Conservation (phyloP, 37 sponge, comb jelly and placozoan species). For the Bolinopsis microptera region DNA sequence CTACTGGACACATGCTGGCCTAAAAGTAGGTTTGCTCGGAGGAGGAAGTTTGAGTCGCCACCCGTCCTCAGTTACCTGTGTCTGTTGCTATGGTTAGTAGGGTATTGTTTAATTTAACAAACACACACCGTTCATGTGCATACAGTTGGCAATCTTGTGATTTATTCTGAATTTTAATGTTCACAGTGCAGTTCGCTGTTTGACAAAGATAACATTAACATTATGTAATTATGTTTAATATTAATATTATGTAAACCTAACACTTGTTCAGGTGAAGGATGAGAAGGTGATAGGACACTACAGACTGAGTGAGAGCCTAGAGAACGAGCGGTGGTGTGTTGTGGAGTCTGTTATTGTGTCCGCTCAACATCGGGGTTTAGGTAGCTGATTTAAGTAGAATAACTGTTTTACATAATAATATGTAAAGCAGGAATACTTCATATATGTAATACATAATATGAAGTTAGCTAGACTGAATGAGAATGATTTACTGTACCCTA, state of each 20-base stretch:
- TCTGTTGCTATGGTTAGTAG: conserved; percentile 35
- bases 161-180: no score
- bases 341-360: conserved; percentile 38
- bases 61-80: conserved; percentile 2
- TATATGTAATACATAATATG: no score
- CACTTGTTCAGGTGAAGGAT: conserved; percentile 20
- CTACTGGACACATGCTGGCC: conserved; percentile 13
- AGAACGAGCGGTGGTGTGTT: conserved; percentile 46
- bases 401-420: no score
- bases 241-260: no score
- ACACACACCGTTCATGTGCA: not conserved
- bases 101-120: not conserved
- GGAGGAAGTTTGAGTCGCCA: not conserved
- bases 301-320: conserved; percentile 42
- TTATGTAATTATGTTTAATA: no score
- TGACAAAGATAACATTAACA: no score
- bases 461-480: no score
- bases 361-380: not conserved
- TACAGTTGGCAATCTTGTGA: no score
- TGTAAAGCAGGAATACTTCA: no score
- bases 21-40: not conserved
- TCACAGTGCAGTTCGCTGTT: no score
- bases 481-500: no score
- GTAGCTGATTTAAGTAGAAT: not conserved
- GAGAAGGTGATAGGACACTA: conserved; percentile 24